phyloP scores from a whole-genome alignment of 2,888 invertebrate species.

The Ophioninae sp. region DNA sequence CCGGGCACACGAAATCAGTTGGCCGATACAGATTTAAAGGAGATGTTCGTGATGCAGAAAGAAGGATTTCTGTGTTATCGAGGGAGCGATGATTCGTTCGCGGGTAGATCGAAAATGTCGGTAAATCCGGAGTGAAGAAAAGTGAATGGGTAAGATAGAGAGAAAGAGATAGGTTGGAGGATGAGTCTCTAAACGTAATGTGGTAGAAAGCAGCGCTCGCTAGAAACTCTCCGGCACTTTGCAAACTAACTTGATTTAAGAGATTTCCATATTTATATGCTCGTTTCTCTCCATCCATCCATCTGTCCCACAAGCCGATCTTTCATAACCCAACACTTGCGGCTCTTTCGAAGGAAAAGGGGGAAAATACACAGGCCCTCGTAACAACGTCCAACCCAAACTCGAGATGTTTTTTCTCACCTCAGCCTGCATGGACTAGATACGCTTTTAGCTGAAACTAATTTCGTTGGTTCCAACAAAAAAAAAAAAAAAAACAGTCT shows the following conservation, averaged over 20 bases:
- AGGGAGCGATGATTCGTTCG: constrained; percentile 12
- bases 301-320: constrained; percentile 59
- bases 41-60: constrained; percentile 43
- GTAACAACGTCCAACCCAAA: background rate
- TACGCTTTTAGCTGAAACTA: constrained; percentile 3
- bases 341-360: constrained; percentile 36
- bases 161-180: background rate
- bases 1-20: constrained; percentile 4
- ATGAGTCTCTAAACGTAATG: constrained; percentile 11
- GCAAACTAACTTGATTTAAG: constrained; percentile 72
- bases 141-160: constrained; percentile 18
- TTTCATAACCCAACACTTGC: constrained; percentile 55
- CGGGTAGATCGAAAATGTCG: constrained; percentile 51
- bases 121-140: constrained; percentile 29
- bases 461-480: background rate
- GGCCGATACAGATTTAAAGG: background rate
- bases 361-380: constrained; percentile 16
- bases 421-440: constrained; percentile 31
- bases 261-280: constrained; percentile 76
- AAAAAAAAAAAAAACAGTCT: constrained; percentile 1
- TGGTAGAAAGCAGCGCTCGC: constrained; percentile 47
- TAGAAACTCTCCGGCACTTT: constrained; percentile 63
- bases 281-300: constrained; percentile 59
- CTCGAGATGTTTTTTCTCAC: constrained; percentile 27
- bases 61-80: background rate